Evolutionary conservation across 2,797 vertebrate species (phyloP).

Genomic region (Syngnathus rostellatus): DNA sequence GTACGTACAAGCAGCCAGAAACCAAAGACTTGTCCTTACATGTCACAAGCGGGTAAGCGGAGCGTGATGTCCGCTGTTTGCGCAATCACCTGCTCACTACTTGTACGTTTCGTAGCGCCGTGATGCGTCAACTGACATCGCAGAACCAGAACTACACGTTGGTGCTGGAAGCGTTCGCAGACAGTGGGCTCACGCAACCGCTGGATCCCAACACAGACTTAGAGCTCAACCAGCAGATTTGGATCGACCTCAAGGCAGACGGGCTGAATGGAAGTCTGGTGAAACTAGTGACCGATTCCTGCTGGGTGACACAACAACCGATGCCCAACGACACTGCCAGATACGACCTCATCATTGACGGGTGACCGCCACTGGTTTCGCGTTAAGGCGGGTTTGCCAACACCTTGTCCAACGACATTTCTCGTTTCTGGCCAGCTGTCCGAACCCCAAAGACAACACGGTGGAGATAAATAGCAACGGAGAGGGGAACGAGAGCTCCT

Average conservation of each 20-base stretch:
- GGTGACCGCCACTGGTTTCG: neutral
- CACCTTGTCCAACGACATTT: neutral
- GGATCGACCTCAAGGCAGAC: neutral
- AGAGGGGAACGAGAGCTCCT: neutral
- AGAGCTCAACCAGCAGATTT: slow-evolving; percentile 5
- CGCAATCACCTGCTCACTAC: neutral
- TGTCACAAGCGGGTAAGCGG: neutral
- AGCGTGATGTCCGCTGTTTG: no score
- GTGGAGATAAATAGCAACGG: neutral
- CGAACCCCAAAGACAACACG: neutral
- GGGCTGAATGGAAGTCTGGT: neutral
- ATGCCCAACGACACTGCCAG: neutral
- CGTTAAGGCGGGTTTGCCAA: no score
- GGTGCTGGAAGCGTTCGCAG: neutral
- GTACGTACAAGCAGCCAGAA: neutral
- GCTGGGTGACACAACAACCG: slow-evolving; percentile 4
- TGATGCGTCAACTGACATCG: neutral
- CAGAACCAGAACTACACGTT: neutral
- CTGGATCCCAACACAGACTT: neutral
- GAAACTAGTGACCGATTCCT: slow-evolving; percentile 3
- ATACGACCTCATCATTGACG: slow-evolving; percentile 4
- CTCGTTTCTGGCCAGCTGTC: neutral
- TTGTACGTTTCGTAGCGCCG: neutral
- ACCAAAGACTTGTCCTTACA: neutral
- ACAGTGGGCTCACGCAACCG: neutral